Evolutionary conservation across 2,113 vertebrate species (phyloP), one percentile per base, ranked within the genome.

Genomic region (Xiphophorus couchianus): DNA sequence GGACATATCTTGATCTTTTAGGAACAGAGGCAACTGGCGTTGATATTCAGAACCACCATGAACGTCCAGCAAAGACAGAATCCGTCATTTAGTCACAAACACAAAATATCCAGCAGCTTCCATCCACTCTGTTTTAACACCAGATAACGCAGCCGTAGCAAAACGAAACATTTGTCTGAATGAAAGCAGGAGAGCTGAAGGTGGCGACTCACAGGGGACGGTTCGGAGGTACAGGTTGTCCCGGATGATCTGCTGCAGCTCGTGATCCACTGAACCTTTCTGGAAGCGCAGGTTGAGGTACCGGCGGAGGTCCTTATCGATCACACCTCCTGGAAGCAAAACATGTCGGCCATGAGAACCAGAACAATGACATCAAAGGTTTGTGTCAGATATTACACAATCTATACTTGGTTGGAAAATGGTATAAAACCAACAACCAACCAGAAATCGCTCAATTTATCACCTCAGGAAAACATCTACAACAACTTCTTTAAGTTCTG

Each of bases 201-300:
- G 15, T 31, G 1, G 9, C 14, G 73, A 99, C 98, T 99, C 89
- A 99, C 98, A 99, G 76, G 98, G 98, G 89, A 99, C 95, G 0
- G 98, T 99, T 76, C 98, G 97, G 91, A 99, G 97, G 96, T 99
- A 99, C 90, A 99, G 97, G 89, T 99, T 99, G 94, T 99, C 98
- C 89, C 98, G 96, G 93, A 99, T 99, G 91, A 98, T 98, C 94
- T 99, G 97, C 92, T 99, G 98, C 66, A 99, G 96, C 92, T 99
- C 96, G 93, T 99, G 98, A 93, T 99, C 98, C 80, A 98, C 96
- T 0, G 98, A 99, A 69, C 96, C 97, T 84, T 99, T 99, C 96
- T 99, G 98, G 94, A 99, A 99, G 83, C 98, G 95, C 81, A 99
- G 94, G 92, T 96, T 99, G 96, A 99, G 98, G 96, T 99, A 99